Evolutionary conservation across 2,888 invertebrate species (phyloP), one percentile per base, ranked within the genome.

Genomic region (Eurytoma californica): DNA sequence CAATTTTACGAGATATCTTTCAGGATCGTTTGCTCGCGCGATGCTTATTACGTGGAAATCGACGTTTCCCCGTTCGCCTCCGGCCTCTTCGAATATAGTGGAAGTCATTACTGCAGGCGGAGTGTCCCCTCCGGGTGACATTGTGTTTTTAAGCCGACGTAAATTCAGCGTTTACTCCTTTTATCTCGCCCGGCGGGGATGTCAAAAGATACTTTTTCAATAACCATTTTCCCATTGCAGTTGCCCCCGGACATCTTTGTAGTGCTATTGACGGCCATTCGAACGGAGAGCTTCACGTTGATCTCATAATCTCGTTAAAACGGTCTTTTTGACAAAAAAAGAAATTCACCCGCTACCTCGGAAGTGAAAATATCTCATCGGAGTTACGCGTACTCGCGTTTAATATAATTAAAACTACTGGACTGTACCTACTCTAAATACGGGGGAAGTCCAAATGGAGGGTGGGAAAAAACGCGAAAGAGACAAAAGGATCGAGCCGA

Each of bases 31-130:
- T 39, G 39, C 39, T 13, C 67, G 68, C 30, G 65, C 14, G n/a
- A 14, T 12, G 51, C 70, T 72, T 72, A 72, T 72, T 72, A 72
- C 72, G 72, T 72, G 72, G 51, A 20, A 72, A 72, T 72, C 49
- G 72, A 60, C 28, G 3, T 24, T 60, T 14, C 58, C 58, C 16
- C 70, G 39, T 39, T 39, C 39, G 7, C 39, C 39, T 39, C 7
- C 7, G 39, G 39, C 24, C 57, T 9, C 5, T 20, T 13, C 60
- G 49, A 60, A 60, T 49, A 70, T 60, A 49, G 24, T 28, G 20
- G 28, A 67, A 67, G 53, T 67, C 53, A 18, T 39, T 24, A 13
- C 3, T 18, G 9, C 9, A 3, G 61, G 24, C 39, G 5, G 4
- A 39, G 47, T 61, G 14, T 63, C 57, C 24, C 70, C 28, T 58